These are phyloP conservation scores for Patella pellucida DNA, from an alignment of 2,888 invertebrate species.

Conservation along the genomic window DNA sequence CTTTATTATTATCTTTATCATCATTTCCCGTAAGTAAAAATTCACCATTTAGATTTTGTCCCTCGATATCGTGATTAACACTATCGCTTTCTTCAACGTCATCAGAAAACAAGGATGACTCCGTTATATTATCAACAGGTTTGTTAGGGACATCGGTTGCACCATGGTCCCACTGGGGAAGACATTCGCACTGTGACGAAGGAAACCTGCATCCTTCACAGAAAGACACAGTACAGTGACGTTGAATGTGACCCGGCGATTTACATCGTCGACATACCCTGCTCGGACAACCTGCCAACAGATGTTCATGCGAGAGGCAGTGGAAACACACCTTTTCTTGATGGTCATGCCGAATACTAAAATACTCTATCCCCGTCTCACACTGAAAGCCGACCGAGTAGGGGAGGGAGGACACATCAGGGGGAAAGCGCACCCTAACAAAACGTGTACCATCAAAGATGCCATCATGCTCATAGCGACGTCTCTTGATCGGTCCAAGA, in stretches of 20 bases:
- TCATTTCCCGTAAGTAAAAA: too few relatives aligned
- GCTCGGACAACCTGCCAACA: not conserved
- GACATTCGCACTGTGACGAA: not conserved
- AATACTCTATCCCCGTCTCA: not conserved
- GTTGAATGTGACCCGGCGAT: not conserved
- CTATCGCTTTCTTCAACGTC: too few relatives aligned
- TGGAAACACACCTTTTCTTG: not conserved
- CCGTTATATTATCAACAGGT: not conserved
- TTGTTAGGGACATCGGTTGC: not conserved
- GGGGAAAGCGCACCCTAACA: not conserved
- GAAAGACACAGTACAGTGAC: not conserved
- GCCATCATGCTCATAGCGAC: not conserved
- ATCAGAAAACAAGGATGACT: too few relatives aligned
- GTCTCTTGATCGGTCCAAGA: not conserved
- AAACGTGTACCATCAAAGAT: not conserved
- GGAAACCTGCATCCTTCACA: not conserved
- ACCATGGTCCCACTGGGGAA: not conserved
- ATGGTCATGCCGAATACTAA: not conserved
- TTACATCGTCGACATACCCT: conserved; percentile 7
- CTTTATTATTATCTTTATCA: not conserved
- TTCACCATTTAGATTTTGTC: too few relatives aligned
- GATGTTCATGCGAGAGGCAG: not conserved
- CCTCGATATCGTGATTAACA: too few relatives aligned
- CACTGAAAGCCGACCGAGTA: not conserved
- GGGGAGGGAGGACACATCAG: not conserved